Conservation (phyloP, 2,888 invertebrate genomes). For the Dione vanillae region DNA sequence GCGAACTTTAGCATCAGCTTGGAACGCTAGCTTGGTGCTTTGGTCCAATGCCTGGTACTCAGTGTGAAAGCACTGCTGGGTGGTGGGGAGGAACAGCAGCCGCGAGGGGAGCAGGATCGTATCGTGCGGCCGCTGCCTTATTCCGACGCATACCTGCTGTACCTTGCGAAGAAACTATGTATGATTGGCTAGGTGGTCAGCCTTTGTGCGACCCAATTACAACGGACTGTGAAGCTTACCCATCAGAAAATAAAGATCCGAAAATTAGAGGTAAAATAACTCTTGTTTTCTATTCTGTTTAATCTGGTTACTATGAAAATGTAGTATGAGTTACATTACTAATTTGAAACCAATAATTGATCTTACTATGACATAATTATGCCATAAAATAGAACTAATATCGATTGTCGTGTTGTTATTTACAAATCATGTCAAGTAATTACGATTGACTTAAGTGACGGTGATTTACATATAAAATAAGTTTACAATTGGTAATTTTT, state of each 20-base stretch:
- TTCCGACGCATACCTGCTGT: constrained; percentile 86
- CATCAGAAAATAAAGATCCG: constrained; percentile 57
- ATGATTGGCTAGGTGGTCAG: constrained; percentile 86
- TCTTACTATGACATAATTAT: neutral
- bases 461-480: neutral
- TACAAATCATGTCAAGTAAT: too few species aligned
- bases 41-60: constrained; percentile 81
- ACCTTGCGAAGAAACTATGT: constrained; percentile 89
- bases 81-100: constrained; percentile 81
- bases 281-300: neutral
- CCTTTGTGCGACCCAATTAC: constrained; percentile 69
- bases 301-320: neutral
- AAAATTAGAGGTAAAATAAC: constrained; percentile 62
- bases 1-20: constrained; percentile 79
- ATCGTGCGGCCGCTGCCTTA: constrained; percentile 85
- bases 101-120: constrained; percentile 68
- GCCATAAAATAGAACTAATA: too few species aligned
- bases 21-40: constrained; percentile 76
- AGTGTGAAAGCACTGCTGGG: constrained; percentile 67
- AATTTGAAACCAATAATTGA: neutral
- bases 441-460: too few species aligned
- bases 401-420: too few species aligned
- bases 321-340: neutral
- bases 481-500: neutral
- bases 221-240: constrained; percentile 71